A percentile compares a stretch with the other conserved stretches of the same genome.
Conservation (phyloP, 1,140 invertebrate species). For the Mya arenaria region DNA sequence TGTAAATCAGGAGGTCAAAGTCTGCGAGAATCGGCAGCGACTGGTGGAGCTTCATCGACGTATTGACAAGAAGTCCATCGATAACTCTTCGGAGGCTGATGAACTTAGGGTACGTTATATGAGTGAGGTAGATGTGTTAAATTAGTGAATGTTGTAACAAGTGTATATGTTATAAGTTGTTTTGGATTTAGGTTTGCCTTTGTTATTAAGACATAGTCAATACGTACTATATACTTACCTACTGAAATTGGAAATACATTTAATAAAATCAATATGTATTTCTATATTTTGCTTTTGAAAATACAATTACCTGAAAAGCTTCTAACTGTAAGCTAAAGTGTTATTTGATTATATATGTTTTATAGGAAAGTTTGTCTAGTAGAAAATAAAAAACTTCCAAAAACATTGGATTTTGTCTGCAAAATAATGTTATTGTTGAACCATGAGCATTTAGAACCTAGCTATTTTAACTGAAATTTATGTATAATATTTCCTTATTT, state of each 20-base stretch:
- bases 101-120: conserved; percentile 85
- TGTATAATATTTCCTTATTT: conserved; percentile 38
- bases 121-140: background rate
- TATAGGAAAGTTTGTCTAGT: too few relatives aligned
- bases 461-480: background rate
- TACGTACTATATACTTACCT: background rate
- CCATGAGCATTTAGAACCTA: background rate
- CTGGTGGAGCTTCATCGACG: conserved; percentile 92
- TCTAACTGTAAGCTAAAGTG: background rate
- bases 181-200: background rate
- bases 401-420: background rate
- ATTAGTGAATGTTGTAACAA: background rate
- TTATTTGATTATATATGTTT: too few relatives aligned
- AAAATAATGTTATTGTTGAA: background rate
- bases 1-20: conserved; percentile 96
- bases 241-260: background rate
- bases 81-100: conserved; percentile 81
- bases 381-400: background rate
- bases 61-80: conserved; percentile 86
- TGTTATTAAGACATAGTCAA: background rate
- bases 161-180: background rate
- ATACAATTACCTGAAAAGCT: background rate
- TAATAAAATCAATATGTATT: background rate
- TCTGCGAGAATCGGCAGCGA: conserved; percentile 94
- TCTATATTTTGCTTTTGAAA: background rate